Evolutionary conservation across 2,113 vertebrate genomes (phyloP), one percentile per base, ranked within the genome.

Genomic region (Equus quagga): DNA sequence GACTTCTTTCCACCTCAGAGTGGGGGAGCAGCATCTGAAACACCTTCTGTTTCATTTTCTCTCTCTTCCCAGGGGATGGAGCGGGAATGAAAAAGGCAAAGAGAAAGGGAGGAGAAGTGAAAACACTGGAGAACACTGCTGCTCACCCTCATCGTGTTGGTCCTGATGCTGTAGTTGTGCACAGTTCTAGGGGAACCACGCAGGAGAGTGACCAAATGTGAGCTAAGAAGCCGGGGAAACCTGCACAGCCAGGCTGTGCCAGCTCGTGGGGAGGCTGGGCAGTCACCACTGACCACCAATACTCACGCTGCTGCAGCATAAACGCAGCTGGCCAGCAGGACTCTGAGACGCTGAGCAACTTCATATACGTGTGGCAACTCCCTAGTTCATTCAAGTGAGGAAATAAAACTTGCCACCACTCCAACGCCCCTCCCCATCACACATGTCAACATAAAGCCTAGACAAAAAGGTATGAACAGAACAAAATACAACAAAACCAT

Each of bases 301-400:
- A 78, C 8, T 14, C 26, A 36, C 13, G 26, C 13, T 41, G 19
- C 4, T 13, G 17, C 19, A 18, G 58, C 24, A 36, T 2, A 56
- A 64, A 36, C 6, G 3, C 67, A 11, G n/a, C 21, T 49, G 54
- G 54, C 49, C 73, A 13, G 1, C 0, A 0, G 24, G 80, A 18
- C 76, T 75, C 60, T 31, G 36, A 87, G 76, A 58, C 4, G 11
- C 6, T n/a, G 9, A 31, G 51, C 4, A 2, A 6, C 15, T 4
- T 2, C 19, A 14, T 3, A 44, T 19, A 31, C 33, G n/a, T 0
- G 0, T 0, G 2, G 49, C 14, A 90, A 28, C 8, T 51, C 15
- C 28, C 51, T 17, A 5, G 18, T 33, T 70, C 54, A 75, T 19
- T 24, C 6, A 72, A 62, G 10, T 13, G 23, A 21, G 31, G 26